These are phyloP conservation scores for Napeogenes inachia DNA, from an alignment of 2,888 invertebrate genomes.

Conservation along the genomic window DNA sequence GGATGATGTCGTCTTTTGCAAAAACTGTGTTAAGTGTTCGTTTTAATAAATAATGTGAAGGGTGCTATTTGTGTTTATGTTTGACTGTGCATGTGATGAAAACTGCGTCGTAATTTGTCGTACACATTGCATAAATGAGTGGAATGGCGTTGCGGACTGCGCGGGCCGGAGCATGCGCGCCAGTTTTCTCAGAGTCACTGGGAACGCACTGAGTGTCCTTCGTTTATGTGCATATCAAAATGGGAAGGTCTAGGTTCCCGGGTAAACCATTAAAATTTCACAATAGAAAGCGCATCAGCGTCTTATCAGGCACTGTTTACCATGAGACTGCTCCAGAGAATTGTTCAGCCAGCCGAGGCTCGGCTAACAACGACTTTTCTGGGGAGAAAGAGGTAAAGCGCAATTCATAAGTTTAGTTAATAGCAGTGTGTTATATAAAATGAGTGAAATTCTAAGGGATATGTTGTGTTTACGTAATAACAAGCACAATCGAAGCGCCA, in stretches of 20 bases:
- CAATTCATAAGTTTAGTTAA: slow-evolving; percentile 42
- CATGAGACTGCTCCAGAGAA: slow-evolving; percentile 69
- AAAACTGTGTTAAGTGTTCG: slow-evolving; percentile 69
- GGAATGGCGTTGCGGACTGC: slow-evolving; percentile 77
- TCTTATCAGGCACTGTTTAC: slow-evolving; percentile 81
- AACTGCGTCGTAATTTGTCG: slow-evolving; percentile 75
- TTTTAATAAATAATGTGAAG: slow-evolving; percentile 69
- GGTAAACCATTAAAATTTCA: slow-evolving; percentile 92
- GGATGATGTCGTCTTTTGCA: slow-evolving; percentile 70
- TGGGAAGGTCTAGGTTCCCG: slow-evolving; percentile 91
- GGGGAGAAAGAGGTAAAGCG: slow-evolving; percentile 72
- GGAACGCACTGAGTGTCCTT: slow-evolving; percentile 76
- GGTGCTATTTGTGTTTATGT: slow-evolving; percentile 64
- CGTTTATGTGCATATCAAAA: slow-evolving; percentile 79
- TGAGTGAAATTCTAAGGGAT: slow-evolving; percentile 43
- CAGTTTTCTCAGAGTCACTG: slow-evolving; percentile 69
- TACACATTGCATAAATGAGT: slow-evolving; percentile 75
- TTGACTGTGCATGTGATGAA: slow-evolving; percentile 60
- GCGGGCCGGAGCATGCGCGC: slow-evolving; percentile 76
- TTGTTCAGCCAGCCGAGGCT: slow-evolving; percentile 66
- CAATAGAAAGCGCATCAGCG: slow-evolving; percentile 90
- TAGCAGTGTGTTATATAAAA: slow-evolving; percentile 38
- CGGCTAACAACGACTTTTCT: slow-evolving; percentile 66
- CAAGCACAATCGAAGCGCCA: slow-evolving; percentile 49
- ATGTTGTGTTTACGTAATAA: slow-evolving; percentile 74